Base-by-base conservation (phyloP, 2,888 invertebrate species). In the Pelosia muscerda region DNA sequence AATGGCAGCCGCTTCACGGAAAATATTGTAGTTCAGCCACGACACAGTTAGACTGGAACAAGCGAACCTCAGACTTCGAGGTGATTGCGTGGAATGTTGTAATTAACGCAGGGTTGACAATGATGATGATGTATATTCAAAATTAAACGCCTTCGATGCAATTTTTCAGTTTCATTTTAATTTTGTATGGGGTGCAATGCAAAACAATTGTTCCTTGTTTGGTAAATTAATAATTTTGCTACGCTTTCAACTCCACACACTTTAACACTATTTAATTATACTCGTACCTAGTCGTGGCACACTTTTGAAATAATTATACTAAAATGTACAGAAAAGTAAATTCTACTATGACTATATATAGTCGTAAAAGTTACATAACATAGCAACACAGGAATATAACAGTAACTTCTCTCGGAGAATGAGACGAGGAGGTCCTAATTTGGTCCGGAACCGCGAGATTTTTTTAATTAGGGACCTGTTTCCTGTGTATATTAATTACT, bases 391-490 rank as follows among this genome's bases (percentile, higher is more conserved):
- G 22, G 10, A 63, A 42, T 23, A 28, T 57, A n/a, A 28, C 5
- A 28, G 22, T 15, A 19, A 61, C n/a, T 19, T 1, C 61, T 38
- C 42, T n/a, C 61, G 11, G n/a, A 13, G 13, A 19, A 2, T 9
- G 28, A 62, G 53, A 53, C 2, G 42, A 42, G 53, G 28, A 28
- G 15, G 53, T 9, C 31, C 22, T 62, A 62, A 54, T 63, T 31
- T 19, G 1, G 10, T 19, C 23, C n/a, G 62, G 31, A 31, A 63
- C 49, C n/a, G 49, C n/a, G 31, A 15, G 53, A 31, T 55, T 34
- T 61, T 25, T 63, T 55, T 55, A 63, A 63, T 55, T 34, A 63
- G 34, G 19, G 9, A 31, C 38, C 64, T 57, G 38, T 19, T 56
- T 49, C 34, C 13, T 26, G 23, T 53, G 26, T 25, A 42, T 61